Percentiles rank a stretch among this genome's conserved stretches.
phyloP scores from a whole-genome alignment of 2,888 invertebrate genomes.

The Caenorhabditis wallacei region DNA sequence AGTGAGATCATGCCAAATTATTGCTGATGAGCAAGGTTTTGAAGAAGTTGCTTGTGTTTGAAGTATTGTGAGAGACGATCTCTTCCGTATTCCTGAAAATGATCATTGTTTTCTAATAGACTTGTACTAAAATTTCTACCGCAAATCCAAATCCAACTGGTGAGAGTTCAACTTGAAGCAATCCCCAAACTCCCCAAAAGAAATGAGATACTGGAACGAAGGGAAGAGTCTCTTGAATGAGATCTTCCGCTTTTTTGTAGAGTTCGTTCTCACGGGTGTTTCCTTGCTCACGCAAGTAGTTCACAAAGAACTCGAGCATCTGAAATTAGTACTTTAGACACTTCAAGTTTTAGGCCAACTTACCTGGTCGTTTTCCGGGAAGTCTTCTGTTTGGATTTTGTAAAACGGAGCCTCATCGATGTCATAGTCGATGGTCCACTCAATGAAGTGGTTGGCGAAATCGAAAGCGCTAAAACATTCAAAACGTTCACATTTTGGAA shows the following conservation, averaged over 20 bases:
- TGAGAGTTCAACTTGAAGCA: slow-evolving; percentile 82
- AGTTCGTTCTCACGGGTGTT: slow-evolving; percentile 69
- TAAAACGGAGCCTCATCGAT: slow-evolving; percentile 90
- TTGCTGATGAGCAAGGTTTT: slow-evolving; percentile 55
- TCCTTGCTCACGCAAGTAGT: slow-evolving; percentile 72
- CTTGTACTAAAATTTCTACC: slow-evolving; percentile 44
- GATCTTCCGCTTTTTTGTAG: slow-evolving; percentile 66
- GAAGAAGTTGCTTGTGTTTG: slow-evolving; percentile 74
- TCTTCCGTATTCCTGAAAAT: slow-evolving; percentile 79
- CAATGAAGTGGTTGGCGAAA: slow-evolving; percentile 94
- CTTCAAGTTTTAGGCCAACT: not conserved
- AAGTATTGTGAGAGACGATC: slow-evolving; percentile 80
- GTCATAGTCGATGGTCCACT: slow-evolving; percentile 93
- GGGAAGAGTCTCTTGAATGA: slow-evolving; percentile 88
- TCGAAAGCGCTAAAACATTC: slow-evolving; percentile 89
- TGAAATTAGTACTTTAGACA: slow-evolving; percentile 34
- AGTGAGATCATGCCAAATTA: slow-evolving; percentile 22
- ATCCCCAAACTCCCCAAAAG: slow-evolving; percentile 94
- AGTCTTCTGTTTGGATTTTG: slow-evolving; percentile 84
- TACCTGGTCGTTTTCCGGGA: slow-evolving; percentile 70
- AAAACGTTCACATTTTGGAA: too few species aligned
- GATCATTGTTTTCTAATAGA: not conserved
- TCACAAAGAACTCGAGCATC: slow-evolving; percentile 76
- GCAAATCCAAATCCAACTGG: slow-evolving; percentile 83
- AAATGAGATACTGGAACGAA: slow-evolving; percentile 93